Evolutionary conservation across 2,113 vertebrate species (phyloP), one percentile per base, ranked within the genome.

Genomic region (Carassius auratus): DNA sequence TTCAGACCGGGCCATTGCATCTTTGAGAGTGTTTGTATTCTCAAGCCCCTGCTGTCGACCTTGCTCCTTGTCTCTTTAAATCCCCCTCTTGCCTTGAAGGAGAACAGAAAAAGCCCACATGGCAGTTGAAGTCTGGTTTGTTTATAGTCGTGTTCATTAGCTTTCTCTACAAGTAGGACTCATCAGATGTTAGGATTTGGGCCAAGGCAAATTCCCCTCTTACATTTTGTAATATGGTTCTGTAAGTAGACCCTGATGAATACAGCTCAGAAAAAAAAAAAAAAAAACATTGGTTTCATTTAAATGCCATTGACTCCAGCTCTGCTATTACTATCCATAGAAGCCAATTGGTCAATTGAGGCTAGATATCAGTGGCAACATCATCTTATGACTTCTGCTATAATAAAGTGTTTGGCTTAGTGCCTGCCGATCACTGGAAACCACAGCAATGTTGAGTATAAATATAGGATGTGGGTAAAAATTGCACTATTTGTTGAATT

Each of bases 271-370:
- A 30, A 30, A 30, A 2, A 30, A 30, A 30, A 30, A 42, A 42
- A 14, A 14, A 23, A 17, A 23, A 45, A 45, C 1, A 45, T 75
- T 26, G 13, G 45, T 30, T 30, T 76, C 74, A 76, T 76, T 74
- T 74, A 74, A 74, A 69, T 69, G 33, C 17, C 68, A 21, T 71
- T 71, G 17, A 33, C 64, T 68, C 64, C 30, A 68, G 64, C 6
- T 68, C 64, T 68, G 7, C 64, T 3, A 17, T 68, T 68, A 33
- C 26, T 68, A 68, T 68, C 64, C 73, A 75, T 26, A 50, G 69
- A 75, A 75, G 50, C 73, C 45, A 50, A 14, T 21, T 48, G 45
- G 45, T 61, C 57, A 61, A 61, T 61, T 61, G 57, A 61, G 21
- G 57, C 8, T 15, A 52, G 23, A 76, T 55, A 52, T 76, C 48